Percentiles rank a stretch among this genome's conserved stretches.
Evolutionary conservation across 2,797 vertebrate species (phyloP).

Genomic region (Lophotriccus pileatus): DNA sequence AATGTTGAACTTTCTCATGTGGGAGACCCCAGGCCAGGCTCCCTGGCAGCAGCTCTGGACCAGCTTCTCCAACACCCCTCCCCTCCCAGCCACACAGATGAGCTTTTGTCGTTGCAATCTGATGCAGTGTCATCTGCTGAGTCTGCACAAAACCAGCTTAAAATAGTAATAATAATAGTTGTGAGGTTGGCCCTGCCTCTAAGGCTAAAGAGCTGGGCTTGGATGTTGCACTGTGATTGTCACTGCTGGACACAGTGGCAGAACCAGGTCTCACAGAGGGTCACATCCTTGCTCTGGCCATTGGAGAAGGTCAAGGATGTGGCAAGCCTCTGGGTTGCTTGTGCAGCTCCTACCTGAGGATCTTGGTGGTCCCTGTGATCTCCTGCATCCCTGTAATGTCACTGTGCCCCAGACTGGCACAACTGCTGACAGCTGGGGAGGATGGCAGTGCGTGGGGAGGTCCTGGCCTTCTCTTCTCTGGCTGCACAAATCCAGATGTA

Average conservation of each 20-base stretch:
- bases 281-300: background rate
- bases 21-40: fast-evolving
- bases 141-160: constrained; percentile 3
- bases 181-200: background rate
- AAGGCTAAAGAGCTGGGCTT: background rate
- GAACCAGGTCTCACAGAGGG: background rate
- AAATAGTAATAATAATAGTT: constrained; percentile 2
- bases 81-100: background rate
- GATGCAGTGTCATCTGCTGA: constrained; percentile 17
- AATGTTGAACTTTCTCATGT: background rate
- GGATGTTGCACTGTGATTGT: background rate
- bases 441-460: background rate
- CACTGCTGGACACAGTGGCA: background rate
- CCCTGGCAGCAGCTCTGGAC: background rate
- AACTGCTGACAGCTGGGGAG: background rate
- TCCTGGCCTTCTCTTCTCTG: background rate
- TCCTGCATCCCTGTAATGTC: background rate
- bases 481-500: background rate
- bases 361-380: background rate
- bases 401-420: background rate
- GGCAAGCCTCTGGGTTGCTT: background rate
- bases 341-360: background rate
- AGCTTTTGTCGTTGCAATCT: background rate
- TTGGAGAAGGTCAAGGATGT: background rate
- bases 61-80: background rate